Conservation (phyloP, 2,888 invertebrate genomes). For the Ophion ventricosus region DNA sequence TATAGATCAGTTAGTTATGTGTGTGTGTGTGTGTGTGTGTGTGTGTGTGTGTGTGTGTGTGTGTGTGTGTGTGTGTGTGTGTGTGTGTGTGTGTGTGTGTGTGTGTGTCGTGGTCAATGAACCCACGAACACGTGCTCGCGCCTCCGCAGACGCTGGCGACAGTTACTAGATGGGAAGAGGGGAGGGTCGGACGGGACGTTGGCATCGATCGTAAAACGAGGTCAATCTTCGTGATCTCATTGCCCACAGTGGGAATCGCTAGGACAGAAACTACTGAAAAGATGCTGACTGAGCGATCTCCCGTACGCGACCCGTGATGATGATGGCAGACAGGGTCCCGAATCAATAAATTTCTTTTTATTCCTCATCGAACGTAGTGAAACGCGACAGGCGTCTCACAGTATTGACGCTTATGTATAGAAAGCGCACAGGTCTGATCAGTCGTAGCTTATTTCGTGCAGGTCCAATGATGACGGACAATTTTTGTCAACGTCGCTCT, state of each 20-base stretch:
- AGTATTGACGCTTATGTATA: conserved; percentile 1
- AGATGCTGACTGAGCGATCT: conserved; percentile 41
- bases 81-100: neutral
- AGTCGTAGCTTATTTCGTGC: neutral
- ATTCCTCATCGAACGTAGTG: conserved; percentile 30
- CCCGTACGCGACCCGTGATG: conserved; percentile 27
- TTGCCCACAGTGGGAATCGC: conserved; percentile 42
- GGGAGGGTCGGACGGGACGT: conserved; percentile 14
- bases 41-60: neutral
- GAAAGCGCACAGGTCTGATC: neutral
- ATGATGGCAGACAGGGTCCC: conserved; percentile 3
- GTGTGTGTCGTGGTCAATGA: conserved; percentile 50
- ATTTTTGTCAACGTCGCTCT: neutral
- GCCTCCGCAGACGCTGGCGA: conserved; percentile 34
- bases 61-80: neutral
- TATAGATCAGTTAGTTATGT: neutral
- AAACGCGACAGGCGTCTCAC: neutral
- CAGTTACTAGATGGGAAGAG: neutral
- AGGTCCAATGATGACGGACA: neutral
- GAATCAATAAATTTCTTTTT: conserved; percentile 50
- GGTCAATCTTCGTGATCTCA: conserved; percentile 66
- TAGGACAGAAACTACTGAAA: conserved; percentile 20
- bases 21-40: neutral
- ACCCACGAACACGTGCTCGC: conserved; percentile 59
- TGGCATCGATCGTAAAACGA: conserved; percentile 63